Evolutionary conservation across 2,797 vertebrate species (phyloP).

Genomic region (Lepus townsendii): DNA sequence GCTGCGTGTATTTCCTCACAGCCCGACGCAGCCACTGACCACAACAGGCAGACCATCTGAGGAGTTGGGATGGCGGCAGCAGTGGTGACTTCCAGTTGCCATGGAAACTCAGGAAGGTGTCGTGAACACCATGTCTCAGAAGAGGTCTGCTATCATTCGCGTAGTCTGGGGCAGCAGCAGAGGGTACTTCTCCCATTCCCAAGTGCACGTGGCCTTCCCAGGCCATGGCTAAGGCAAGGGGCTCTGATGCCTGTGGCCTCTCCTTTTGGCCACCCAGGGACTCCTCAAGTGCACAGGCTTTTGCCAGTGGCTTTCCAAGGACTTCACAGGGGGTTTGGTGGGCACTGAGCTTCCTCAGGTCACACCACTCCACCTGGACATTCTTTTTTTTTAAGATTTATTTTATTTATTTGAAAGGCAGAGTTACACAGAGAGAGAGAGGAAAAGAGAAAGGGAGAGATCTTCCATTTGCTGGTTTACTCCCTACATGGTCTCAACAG

Average conservation of each 20-base stretch:
- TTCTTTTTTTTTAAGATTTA: not conserved
- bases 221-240: not conserved
- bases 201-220: not conserved
- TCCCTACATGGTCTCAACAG: too few relatives aligned
- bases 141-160: not conserved
- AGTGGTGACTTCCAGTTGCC: constrained; percentile 49
- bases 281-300: not conserved
- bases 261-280: not conserved
- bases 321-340: not conserved
- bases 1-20: constrained; percentile 1
- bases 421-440: too few relatives aligned
- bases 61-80: not conserved
- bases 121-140: not conserved
- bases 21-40: constrained; percentile 19
- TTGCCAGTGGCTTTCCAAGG: not conserved
- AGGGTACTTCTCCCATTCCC: not conserved
- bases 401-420: too few relatives aligned
- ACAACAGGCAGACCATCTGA: constrained; percentile 66
- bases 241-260: not conserved
- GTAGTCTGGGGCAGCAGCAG: not conserved
- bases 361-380: not conserved
- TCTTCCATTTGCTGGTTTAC: too few relatives aligned
- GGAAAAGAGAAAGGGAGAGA: too few relatives aligned
- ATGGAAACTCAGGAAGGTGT: constrained; percentile 62
- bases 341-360: not conserved